Evolutionary conservation across 2,888 invertebrate species (phyloP), one percentile per base, ranked within the genome.

Genomic region (Ametastegia equiseti): DNA sequence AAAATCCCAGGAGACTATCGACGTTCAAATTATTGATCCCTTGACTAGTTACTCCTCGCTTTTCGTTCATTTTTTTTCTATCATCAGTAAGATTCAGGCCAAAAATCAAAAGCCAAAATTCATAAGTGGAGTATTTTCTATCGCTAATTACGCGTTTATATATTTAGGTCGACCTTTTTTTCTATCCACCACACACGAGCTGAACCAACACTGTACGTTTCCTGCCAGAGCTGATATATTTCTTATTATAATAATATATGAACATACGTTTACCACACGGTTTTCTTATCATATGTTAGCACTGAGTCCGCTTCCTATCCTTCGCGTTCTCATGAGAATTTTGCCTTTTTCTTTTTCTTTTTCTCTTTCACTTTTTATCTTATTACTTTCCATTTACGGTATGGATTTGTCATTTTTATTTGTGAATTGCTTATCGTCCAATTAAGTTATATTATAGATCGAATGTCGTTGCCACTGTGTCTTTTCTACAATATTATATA

Each of bases 11-110:
- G n/a, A n/a, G n/a, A n/a, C 27, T 27, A 33, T 47, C 73, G 30
- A 73, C 50, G 30, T 27, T 47, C 73, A 30, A 47, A 45, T 73
- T 73, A 73, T 73, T 73, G 73, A 73, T 73, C 50, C 50, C 73
- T 23, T 19, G n/a, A 33, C 50, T n/a, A n/a, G 2, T 45, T 42
- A n/a, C 39, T 67, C 36, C 23, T 36, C 19, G 23, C n/a, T n/a
- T n/a, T n/a, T n/a, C 42, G 67, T 5, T 23, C 27, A 2, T 2
- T 15, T 36, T 69, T 39, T 69, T 33, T 33, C 33, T 15, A 30
- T 6, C 6, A 36, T 36, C n/a, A 36, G n/a, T 63, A 42, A 9
- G 0, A 13, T n/a, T 36, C 23, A n/a, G n/a, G 36, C 54, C 54
- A 2, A 23, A 23, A 7, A 1, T 50, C 19, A n/a, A 1, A 7